Base-by-base conservation (phyloP, 2,888 invertebrate species). In the Tribolium freemani region DNA sequence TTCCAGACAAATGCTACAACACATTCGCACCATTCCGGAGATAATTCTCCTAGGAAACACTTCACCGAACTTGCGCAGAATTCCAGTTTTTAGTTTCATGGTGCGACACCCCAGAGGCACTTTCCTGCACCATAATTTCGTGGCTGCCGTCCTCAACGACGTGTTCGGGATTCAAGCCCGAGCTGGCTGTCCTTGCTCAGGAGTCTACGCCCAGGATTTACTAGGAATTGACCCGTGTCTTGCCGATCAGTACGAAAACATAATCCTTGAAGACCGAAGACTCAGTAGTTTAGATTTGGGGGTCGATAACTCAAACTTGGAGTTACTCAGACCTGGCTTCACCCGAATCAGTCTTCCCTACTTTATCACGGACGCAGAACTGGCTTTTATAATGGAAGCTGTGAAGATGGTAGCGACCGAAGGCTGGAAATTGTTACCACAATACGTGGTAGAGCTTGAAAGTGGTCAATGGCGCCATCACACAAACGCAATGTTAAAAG, bases 391-490 rank as follows among this genome's bases (percentile, higher is more conserved):
- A 1, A 87, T 96, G 77, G 94, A 95, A 86, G 95, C 96, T 0
- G 87, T 97, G 11, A 92, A 93, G 84, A 93, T 96, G 92, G 94
- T 96, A 0, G 95, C 96, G 0, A 93, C 94, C 2, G 93, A 96
- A 87, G 96, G 93, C 0, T 96, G 96, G 94, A 95, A 95, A 82
- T 90, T 97, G 48, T 85, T 97, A 63, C 96, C 96, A 0, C 94
- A 96, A 84, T 96, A 96, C 84, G 90, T 92, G 6, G 90, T 96
- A n/a, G 95, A 96, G 83, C 91, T 94, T 3, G 93, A 95, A 83
- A 96, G 95, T 0, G 96, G 95, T 0, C 96, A 96, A 84, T 97
- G 96, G 96, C 90, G 93, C 73, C 96, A 96, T 83, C 92, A 93
- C 81, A 91, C 93, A 0, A 94, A 95, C 84, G 90, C 92, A 56